Evolutionary conservation across 2,888 invertebrate species (phyloP).

Genomic region (Steinernema scapterisci): DNA sequence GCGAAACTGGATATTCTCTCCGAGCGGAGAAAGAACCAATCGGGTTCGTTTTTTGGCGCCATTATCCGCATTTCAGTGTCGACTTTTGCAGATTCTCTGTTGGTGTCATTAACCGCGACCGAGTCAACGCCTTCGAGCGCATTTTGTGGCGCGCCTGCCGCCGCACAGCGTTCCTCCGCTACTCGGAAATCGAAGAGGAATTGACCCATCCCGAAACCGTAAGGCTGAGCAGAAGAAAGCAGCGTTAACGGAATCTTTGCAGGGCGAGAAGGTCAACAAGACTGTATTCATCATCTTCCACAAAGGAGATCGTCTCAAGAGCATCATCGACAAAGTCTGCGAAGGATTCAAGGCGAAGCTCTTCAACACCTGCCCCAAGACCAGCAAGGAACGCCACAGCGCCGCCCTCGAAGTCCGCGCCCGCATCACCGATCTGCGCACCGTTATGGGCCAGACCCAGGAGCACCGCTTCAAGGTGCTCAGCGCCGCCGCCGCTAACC

Average conservation of each 20-base stretch:
- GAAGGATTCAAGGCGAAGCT: constrained; percentile 78
- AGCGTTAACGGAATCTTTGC: constrained; percentile 48
- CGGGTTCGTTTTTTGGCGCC: constrained; percentile 37
- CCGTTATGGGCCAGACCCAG: constrained; percentile 69
- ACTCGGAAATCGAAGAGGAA: constrained; percentile 89
- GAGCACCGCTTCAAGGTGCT: constrained; percentile 70
- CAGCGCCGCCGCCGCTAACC: constrained; percentile 95
- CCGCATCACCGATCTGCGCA: constrained; percentile 92
- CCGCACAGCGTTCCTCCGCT: constrained; percentile 71
- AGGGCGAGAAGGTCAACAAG: constrained; percentile 95
- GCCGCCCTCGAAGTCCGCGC: constrained; percentile 74
- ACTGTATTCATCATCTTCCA: constrained; percentile 81
- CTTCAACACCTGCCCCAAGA: constrained; percentile 94
- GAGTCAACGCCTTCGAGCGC: constrained; percentile 91
- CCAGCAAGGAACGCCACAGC: constrained; percentile 81
- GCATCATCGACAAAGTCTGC: constrained; percentile 83
- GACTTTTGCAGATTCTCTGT: constrained; percentile 84
- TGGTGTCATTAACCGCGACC: constrained; percentile 90
- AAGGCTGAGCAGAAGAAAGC: constrained; percentile 69
- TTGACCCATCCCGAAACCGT: constrained; percentile 90
- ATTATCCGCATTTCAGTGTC: background rate
- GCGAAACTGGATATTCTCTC: constrained; percentile 46
- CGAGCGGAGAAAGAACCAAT: constrained; percentile 50
- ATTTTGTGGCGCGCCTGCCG: constrained; percentile 94
- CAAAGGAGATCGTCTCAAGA: constrained; percentile 94